phyloP scores from a whole-genome alignment of 2,797 vertebrate species.

The Pangasius macronema region DNA sequence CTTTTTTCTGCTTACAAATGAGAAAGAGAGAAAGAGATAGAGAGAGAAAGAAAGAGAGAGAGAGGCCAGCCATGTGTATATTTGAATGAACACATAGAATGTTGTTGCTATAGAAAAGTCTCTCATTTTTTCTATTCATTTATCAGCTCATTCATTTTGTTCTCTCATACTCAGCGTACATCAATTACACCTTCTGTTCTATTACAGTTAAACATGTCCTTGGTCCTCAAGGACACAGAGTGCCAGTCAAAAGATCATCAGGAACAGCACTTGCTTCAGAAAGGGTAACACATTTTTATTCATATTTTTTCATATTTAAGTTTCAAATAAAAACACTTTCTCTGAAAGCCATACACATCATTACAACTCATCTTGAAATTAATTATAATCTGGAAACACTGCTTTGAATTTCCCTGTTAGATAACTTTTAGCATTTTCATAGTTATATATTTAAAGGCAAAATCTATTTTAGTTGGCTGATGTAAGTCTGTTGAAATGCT shows the following conservation, averaged over 20 bases:
- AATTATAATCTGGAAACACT: not conserved
- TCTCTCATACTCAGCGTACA: conserved; percentile 3
- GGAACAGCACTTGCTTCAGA: not conserved
- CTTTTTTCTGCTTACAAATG: conserved; percentile 37
- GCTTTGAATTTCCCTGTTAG: not conserved
- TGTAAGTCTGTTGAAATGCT: not conserved
- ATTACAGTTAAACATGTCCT: not conserved
- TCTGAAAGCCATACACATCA: not conserved
- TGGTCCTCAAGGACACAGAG: not conserved
- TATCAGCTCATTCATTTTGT: not conserved
- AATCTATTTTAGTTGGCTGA: not conserved
- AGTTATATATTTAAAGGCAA: not conserved
- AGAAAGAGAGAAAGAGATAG: conserved; percentile 29
- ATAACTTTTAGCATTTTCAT: not conserved
- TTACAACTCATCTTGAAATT: not conserved
- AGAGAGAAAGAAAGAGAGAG: not conserved
- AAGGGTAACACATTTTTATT: not conserved
- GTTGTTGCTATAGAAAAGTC: not conserved
- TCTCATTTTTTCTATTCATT: not conserved
- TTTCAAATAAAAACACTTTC: not conserved
- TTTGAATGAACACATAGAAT: conserved; percentile 1
- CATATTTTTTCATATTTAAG: too few species aligned
- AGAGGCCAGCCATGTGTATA: not conserved
- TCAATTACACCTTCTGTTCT: not conserved
- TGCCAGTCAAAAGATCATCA: not conserved